A percentile compares a stretch with the other conserved stretches of the same genome.
These are phyloP conservation scores for Drosophila repletoides DNA, from an alignment of 1,140 invertebrate species.

Conservation along the genomic window DNA sequence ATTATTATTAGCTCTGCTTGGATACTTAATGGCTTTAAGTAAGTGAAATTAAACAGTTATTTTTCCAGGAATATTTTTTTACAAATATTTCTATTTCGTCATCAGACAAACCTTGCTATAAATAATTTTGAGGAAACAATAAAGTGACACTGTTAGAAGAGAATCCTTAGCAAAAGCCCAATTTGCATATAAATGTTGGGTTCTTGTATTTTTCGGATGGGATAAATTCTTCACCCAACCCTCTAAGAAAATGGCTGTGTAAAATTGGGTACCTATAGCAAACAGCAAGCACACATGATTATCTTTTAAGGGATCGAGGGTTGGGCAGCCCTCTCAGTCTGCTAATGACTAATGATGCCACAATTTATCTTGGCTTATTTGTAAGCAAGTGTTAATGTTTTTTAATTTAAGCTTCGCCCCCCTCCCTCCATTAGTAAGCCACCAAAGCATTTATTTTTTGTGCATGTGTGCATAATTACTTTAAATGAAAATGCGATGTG, in stretches of 20 bases:
- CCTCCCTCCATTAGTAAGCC: neutral
- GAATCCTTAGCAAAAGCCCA: slow-evolving; percentile 5
- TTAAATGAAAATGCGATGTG: slow-evolving; percentile 18
- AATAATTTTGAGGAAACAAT: slow-evolving; percentile 28
- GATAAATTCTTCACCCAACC: slow-evolving; percentile 1
- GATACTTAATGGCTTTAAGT: too few species aligned
- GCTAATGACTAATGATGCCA: slow-evolving; percentile 50
- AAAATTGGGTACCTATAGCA: slow-evolving; percentile 40
- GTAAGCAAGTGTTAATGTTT: slow-evolving; percentile 50
- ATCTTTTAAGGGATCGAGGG: slow-evolving; percentile 1
- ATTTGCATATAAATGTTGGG: slow-evolving; percentile 48
- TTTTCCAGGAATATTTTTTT: neutral
- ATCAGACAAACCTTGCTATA: slow-evolving; percentile 1
- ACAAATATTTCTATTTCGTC: neutral
- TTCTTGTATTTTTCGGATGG: slow-evolving; percentile 5
- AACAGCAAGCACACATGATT: slow-evolving; percentile 40
- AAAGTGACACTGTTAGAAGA: neutral
- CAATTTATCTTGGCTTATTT: slow-evolving; percentile 47
- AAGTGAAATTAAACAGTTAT: too few species aligned
- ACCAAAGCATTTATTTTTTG: too few species aligned
- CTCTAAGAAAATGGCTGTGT: slow-evolving; percentile 27
- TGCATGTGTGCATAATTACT: slow-evolving; percentile 47
- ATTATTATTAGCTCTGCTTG: too few species aligned
- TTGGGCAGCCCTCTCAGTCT: slow-evolving; percentile 22
- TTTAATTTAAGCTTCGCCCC: slow-evolving; percentile 28